Percentiles rank a stretch among this genome's conserved stretches.
phyloP scores from a whole-genome alignment of 2,113 vertebrate species.

The Ifrita kowaldi region DNA sequence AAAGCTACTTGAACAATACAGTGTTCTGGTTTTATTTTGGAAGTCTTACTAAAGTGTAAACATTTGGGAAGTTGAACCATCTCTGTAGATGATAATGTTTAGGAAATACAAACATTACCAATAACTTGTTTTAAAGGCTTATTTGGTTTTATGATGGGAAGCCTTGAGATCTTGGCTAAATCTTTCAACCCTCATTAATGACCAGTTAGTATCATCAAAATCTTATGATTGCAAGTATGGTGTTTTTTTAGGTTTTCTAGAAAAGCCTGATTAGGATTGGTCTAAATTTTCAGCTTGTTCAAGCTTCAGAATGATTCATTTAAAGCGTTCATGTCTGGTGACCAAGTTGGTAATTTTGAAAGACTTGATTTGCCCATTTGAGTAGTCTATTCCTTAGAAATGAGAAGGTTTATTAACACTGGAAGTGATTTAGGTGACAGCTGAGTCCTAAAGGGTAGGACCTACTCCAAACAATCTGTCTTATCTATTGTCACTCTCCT shows the following conservation, averaged over 20 bases:
- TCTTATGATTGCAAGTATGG: background rate
- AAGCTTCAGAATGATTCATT: background rate
- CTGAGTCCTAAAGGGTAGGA: background rate
- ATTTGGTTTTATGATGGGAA: background rate
- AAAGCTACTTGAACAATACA: background rate
- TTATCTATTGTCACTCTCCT: background rate
- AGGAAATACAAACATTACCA: background rate
- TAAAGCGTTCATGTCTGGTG: background rate
- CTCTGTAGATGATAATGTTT: background rate
- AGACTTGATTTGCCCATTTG: background rate
- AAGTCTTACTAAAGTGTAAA: background rate
- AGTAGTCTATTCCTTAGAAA: background rate
- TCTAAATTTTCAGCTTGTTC: background rate
- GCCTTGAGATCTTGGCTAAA: background rate
- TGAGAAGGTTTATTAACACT: background rate
- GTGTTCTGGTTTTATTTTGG: background rate
- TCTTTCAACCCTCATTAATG: background rate
- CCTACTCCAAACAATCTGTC: background rate
- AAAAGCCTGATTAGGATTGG: background rate
- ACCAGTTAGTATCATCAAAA: background rate
- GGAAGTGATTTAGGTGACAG: background rate
- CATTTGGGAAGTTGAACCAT: background rate
- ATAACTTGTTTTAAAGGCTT: background rate
- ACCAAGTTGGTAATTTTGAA: background rate
- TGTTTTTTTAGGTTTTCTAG: background rate